Percentiles rank a stretch among this genome's conserved stretches.
These are phyloP conservation scores for Leptodactylus fuscus DNA, from an alignment of 2,113 vertebrate species.

Conservation along the genomic window DNA sequence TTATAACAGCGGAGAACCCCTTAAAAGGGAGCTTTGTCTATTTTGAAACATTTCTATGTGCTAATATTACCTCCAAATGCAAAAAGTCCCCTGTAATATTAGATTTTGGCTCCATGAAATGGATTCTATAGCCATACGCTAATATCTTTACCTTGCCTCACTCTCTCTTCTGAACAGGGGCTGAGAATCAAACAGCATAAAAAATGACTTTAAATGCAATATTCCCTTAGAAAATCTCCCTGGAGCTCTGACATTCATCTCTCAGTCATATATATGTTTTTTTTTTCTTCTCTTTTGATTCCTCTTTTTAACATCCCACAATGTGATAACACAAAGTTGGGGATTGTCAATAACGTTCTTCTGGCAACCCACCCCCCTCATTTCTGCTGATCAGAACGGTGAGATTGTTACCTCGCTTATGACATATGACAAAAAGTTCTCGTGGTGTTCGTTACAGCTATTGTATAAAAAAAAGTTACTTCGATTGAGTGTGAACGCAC, in stretches of 20 bases:
- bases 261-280: constrained; percentile 24
- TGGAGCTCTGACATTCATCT: constrained; percentile 37
- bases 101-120: neutral
- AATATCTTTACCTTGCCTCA: constrained; percentile 31
- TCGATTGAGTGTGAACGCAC: neutral
- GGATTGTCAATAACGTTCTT: constrained; percentile 12
- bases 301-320: constrained; percentile 10
- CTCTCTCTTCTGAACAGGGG: constrained; percentile 17
- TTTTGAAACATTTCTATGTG: neutral
- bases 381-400: neutral
- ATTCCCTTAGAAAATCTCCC: constrained; percentile 57
- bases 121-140: neutral
- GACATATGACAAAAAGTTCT: neutral
- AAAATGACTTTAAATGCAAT: constrained; percentile 57
- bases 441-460: too few species aligned
- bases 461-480: neutral
- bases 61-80: neutral
- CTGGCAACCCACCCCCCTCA: neutral
- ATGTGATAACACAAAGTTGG: constrained; percentile 10
- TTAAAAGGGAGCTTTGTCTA: neutral
- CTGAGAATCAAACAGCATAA: constrained; percentile 50
- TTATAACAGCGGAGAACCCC: too few species aligned
- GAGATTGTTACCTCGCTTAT: neutral
- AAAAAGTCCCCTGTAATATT: neutral
- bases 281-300: constrained; percentile 16